Percentiles rank a stretch among this genome's conserved stretches.
phyloP scores from a whole-genome alignment of 2,888 invertebrate species.

The Argynnis bischoffii region DNA sequence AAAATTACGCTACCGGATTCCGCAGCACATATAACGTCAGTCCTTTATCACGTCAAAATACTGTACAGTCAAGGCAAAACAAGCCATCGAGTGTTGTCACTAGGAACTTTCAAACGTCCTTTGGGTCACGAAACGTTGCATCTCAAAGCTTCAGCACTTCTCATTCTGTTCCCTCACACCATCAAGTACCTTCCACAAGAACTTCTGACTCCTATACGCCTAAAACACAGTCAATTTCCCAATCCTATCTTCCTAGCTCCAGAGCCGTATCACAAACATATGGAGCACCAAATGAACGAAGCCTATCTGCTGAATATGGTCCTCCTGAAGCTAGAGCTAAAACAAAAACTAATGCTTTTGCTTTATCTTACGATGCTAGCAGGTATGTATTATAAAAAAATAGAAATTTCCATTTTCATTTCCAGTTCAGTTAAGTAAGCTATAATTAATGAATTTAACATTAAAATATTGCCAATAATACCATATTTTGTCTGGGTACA shows the following conservation, averaged over 20 bases:
- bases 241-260: constrained; percentile 50
- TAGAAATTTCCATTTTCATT: background rate
- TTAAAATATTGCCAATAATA: background rate
- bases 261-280: constrained; percentile 53
- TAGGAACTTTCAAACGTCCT: constrained; percentile 50
- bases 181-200: constrained; percentile 51
- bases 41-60: constrained; percentile 31
- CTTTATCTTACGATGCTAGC: constrained; percentile 60
- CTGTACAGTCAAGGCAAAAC: constrained; percentile 50
- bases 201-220: constrained; percentile 50
- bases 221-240: constrained; percentile 53
- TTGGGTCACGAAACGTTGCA: constrained; percentile 36
- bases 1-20: constrained; percentile 49
- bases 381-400: constrained; percentile 47
- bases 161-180: constrained; percentile 48
- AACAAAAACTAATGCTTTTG: constrained; percentile 62
- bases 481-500: constrained; percentile 35
- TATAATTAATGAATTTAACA: constrained; percentile 8
- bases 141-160: constrained; percentile 47
- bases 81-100: constrained; percentile 47
- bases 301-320: constrained; percentile 70
- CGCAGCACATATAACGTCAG: constrained; percentile 28
- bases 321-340: constrained; percentile 60
- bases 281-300: constrained; percentile 44
- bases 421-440: background rate